Evolutionary conservation across 2,113 vertebrate genomes (phyloP), one percentile per base, ranked within the genome.

Genomic region (Ptilorrhoa leucosticta): DNA sequence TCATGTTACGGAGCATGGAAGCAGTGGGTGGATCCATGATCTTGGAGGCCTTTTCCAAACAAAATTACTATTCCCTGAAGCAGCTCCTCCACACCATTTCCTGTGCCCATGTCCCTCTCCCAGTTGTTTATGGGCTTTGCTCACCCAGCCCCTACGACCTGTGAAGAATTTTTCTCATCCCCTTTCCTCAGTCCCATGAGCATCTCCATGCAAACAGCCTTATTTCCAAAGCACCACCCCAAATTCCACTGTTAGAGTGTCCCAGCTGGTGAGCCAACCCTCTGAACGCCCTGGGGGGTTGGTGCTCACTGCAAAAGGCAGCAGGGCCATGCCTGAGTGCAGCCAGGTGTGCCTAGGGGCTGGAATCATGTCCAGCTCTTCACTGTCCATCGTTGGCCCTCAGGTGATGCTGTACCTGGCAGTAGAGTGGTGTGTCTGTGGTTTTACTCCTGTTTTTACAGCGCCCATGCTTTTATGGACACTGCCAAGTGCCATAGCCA

Each of bases 381-480:
- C 33, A 1, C 1, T 3, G 14, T 21, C 65, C 60, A 2, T 2
- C 0, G 0, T 47, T 48, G 66, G 61, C 57, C 51, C 75, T 54
- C 7, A 4, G 28, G 28, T 20, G 61, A n/a, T 15, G 56, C 28
- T 7, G 13, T 2, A 15, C 10, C 28, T 13, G 15, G 56, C 39
- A 79, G 75, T 4, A 58, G 42, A 63, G 51, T 18, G 27, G 16
- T 27, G 39, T 40, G 30, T 61, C 61, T 40, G 14, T 9, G 21
- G 15, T 18, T 83, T 60, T 10, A 40, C 20, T 68, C 69, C 51
- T 51, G 53, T 22, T 83, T 40, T n/a, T 18, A 2, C 28, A 23
- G 47, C 1, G 11, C n/a, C 28, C 2, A 9, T 1, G 1, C 50
- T 54, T 89, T 40, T 9, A 50, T 8, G 4, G 35, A 30, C 19